These are phyloP conservation scores for Myotis vivesi DNA, from an alignment of 2,797 vertebrate species.

Conservation along the genomic window DNA sequence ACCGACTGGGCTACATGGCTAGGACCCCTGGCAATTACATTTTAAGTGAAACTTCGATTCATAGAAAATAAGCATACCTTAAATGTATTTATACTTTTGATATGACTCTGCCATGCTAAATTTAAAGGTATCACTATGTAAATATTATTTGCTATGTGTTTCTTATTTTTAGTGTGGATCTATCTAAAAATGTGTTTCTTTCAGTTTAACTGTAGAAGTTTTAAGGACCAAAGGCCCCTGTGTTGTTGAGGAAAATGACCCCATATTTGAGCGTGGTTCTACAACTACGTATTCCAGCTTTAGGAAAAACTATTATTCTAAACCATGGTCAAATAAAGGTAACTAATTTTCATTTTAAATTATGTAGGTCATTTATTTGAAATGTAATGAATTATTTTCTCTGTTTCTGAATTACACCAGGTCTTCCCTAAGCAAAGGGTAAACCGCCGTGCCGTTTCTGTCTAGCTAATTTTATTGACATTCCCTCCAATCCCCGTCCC, in stretches of 20 bases:
- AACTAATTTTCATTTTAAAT: slow-evolving; percentile 47
- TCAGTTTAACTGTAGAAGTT: slow-evolving; percentile 97
- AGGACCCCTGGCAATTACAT: background rate
- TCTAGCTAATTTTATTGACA: background rate
- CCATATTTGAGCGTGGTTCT: slow-evolving; percentile 97
- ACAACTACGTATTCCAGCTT: slow-evolving; percentile 98
- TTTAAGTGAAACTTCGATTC: slow-evolving; percentile 36
- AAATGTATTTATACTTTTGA: slow-evolving; percentile 23
- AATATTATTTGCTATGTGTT: slow-evolving; percentile 25
- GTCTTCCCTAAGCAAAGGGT: background rate
- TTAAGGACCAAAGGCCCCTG: slow-evolving; percentile 92
- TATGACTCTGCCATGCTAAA: background rate
- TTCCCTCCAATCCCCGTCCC: fast-evolving
- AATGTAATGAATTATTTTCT: slow-evolving; percentile 14
- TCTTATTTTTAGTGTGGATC: slow-evolving; percentile 22
- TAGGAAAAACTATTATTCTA: slow-evolving; percentile 90
- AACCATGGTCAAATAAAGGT: slow-evolving; percentile 97
- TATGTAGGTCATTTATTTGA: slow-evolving; percentile 41
- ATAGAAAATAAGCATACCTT: background rate
- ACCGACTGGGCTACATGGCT: background rate
- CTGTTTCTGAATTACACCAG: background rate
- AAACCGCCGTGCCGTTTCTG: background rate
- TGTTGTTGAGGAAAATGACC: slow-evolving; percentile 91
- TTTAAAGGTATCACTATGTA: slow-evolving; percentile 37
- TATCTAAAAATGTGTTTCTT: slow-evolving; percentile 73